Base-by-base conservation (phyloP, 1,140 invertebrate genomes). In the Orius laevigatus region DNA sequence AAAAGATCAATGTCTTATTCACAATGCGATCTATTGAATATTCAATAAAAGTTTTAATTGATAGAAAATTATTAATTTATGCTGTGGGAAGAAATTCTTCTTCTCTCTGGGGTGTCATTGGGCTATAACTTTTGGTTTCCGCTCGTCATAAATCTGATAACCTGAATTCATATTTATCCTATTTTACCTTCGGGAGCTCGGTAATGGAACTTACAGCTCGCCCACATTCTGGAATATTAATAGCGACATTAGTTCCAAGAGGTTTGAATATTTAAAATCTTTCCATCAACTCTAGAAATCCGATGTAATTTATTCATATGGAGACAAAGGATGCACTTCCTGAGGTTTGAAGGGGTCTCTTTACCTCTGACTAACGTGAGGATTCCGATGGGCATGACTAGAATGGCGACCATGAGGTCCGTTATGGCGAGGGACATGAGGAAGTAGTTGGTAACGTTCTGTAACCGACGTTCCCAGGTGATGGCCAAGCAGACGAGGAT, bases 401-500 rank as follows among this genome's bases (percentile, higher is more conserved):
- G 69, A 6, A 90, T 71, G 3, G 84, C 85, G 0, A 97, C 91
- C 68, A 97, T 79, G 11, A 97, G 72, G 68, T 97, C 93, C 4
- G 92, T 94, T 49, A 95, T 80, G 18, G 93, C 91, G 57, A 98
- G 66, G 10, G 90, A 95, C 74, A 95, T 84, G 48, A 98, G 74
- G 61, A 98, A 94, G 61, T 93, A 92, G 65, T 97, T 97, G 50
- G 93, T 97, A 14, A 95, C 85, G 62, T 93, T 93, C 61, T 96
- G 84, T 48, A 97, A 70, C 11, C 84, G 72, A 20, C 81, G 71
- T 61, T 95, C 89, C 70, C 82, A 78, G 51, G 80, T 78, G 46
- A 98, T 85, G 3, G 91, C 91, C 55, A 94, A 65, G 60, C 90
- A 92, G 6, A 98, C 93, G 14, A 96, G 70, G 14, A 92, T 82